Evolutionary conservation across 2,113 vertebrate genomes (phyloP), one percentile per base, ranked within the genome.

Genomic region (Gymnogyps californianus): DNA sequence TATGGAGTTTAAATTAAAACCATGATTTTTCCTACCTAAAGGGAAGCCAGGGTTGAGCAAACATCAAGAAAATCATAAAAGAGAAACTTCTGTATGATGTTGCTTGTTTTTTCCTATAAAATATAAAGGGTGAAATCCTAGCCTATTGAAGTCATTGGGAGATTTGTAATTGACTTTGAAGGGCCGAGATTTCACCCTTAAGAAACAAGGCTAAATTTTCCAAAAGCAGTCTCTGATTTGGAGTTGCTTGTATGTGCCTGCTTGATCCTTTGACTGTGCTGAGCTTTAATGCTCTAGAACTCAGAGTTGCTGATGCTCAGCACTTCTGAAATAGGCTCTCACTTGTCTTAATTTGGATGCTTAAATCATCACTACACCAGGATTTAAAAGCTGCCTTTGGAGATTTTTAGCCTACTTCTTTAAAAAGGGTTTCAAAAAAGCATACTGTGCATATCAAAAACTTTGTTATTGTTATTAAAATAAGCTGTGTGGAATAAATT

Each of bases 1-100:
- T 97, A 96, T 97, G 90, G 88, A 91, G 74, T 97, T 96, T 97
- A 97, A 97, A 97, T 97, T 96, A 89, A 96, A 96, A 95, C 94
- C 96, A 97, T 91, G 87, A 91, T 93, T 95, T 96, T 96, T 94
- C 83, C 93, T 95, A 94, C 88, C 95, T 97, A 96, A 97, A 96
- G 92, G 94, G 88, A 95, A 96, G 89, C 92, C 83, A 86, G 83
- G 72, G 87, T 96, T 94, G 91, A 95, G 91, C 92, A 97, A 97
- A 95, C 91, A 96, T 96, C 92, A 92, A 97, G 95, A 84, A 97
- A 96, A 94, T 95, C 94, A 95, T 96, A 97, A 97, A 97, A 93
- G 96, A 96, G 89, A 96, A 96, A 92, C 87, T 89, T 91, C 88
- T 96, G 95, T 97, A 97, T 96, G 94, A 97, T 96, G 97, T 97